A percentile compares a stretch with the other conserved stretches of the same genome.
phyloP scores from a whole-genome alignment of 2,888 invertebrate genomes.

The Baronia brevicornis region DNA sequence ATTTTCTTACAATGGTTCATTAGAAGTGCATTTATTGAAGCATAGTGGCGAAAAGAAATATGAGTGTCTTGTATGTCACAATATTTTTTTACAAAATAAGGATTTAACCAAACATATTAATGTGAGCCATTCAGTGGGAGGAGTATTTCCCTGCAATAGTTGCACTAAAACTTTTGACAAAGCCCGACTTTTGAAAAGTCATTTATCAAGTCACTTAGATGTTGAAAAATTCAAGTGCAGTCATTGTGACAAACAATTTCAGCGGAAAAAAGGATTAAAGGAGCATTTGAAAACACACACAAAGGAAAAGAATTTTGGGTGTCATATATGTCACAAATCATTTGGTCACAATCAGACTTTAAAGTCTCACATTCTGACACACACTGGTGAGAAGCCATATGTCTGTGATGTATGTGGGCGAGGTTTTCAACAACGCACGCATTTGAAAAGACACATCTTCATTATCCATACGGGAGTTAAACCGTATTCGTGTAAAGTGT shows the following conservation, averaged over 20 bases:
- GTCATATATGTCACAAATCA: conserved; percentile 44
- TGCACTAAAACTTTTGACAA: conserved; percentile 45
- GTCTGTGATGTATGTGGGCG: conserved; percentile 58
- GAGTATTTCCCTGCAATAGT: conserved; percentile 40
- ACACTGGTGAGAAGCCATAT: conserved; percentile 56
- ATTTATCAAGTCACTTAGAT: conserved; percentile 42
- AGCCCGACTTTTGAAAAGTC: conserved; percentile 44
- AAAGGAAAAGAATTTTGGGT: conserved; percentile 47
- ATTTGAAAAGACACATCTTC: conserved; percentile 55
- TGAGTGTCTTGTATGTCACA: conserved; percentile 43
- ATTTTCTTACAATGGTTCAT: conserved; percentile 38
- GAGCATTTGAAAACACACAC: conserved; percentile 60
- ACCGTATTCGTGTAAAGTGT: conserved; percentile 46
- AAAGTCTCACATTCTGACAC: conserved; percentile 56
- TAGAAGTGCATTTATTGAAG: conserved; percentile 37
- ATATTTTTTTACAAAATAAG: conserved; percentile 40
- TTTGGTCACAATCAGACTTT: conserved; percentile 59
- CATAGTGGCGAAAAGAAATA: conserved; percentile 48
- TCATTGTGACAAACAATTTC: conserved; percentile 48
- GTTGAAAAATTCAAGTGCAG: conserved; percentile 46
- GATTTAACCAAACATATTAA: conserved; percentile 50
- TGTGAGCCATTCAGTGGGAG: conserved; percentile 32
- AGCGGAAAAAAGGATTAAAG: conserved; percentile 51
- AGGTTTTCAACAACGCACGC: conserved; percentile 53
- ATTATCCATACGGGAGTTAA: conserved; percentile 57